These are phyloP conservation scores for Bolborhynchus lineola DNA, from an alignment of 2,113 vertebrate species.

Conservation along the genomic window DNA sequence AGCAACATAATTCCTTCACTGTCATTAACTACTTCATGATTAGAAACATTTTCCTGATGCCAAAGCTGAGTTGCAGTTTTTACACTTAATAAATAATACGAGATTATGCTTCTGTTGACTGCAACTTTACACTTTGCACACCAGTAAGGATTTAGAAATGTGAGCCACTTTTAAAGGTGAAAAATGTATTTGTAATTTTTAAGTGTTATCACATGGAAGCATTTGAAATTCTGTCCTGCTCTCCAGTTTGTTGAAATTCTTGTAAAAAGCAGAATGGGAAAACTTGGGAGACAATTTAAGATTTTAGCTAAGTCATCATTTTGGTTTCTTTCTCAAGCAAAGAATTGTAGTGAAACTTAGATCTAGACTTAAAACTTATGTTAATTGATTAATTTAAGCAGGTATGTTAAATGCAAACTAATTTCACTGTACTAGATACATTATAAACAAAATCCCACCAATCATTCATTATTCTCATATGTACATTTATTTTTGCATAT, in stretches of 20 bases:
- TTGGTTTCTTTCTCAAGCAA: not conserved
- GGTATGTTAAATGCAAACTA: not conserved
- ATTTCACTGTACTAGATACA: not conserved
- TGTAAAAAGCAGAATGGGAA: not conserved
- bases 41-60: not conserved
- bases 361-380: not conserved
- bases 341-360: not conserved
- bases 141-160: not conserved
- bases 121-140: not conserved
- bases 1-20: not conserved
- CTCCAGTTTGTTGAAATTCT: not conserved
- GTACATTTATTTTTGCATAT: not conserved
- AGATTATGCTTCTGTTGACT: not conserved
- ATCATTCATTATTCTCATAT: not conserved
- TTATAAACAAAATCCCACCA: not conserved
- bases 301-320: not conserved
- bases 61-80: not conserved
- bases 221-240: not conserved
- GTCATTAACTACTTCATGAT: not conserved
- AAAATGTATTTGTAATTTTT: not conserved
- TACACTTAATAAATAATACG: not conserved
- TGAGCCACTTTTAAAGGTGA: not conserved
- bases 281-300: not conserved
- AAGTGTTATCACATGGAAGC: not conserved
- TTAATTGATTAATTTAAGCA: not conserved